Conservation (phyloP, 2,888 invertebrate species). For the Resseliella maxima region DNA sequence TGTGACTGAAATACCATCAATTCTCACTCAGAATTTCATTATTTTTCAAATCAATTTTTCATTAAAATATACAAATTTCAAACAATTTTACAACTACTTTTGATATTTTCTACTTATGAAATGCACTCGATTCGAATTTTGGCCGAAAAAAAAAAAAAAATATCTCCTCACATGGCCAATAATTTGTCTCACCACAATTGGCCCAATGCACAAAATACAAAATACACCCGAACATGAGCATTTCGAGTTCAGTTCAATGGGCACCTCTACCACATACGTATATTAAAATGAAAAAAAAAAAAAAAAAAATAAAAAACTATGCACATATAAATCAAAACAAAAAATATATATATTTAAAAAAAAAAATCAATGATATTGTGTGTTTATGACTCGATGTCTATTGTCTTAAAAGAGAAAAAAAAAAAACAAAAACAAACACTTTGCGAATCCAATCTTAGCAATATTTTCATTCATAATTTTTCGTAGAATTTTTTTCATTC, state of each 20-base stretch:
- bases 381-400: slow-evolving; percentile 38
- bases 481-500: slow-evolving; percentile 42
- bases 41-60: too few species aligned
- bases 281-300: neutral
- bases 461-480: slow-evolving; percentile 27
- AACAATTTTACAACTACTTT: too few species aligned
- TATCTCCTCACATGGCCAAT: neutral
- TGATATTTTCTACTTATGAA: too few species aligned
- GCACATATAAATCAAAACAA: slow-evolving; percentile 6
- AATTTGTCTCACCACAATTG: neutral
- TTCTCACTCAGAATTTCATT: too few species aligned
- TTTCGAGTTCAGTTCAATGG: too few species aligned
- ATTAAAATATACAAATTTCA: too few species aligned
- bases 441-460: neutral
- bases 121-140: slow-evolving; percentile 25
- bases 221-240: too few species aligned
- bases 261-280: neutral
- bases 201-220: too few species aligned
- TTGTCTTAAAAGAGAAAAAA: neutral
- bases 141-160: too few species aligned
- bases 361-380: slow-evolving; percentile 33
- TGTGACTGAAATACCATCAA: too few species aligned
- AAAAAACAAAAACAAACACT: neutral
- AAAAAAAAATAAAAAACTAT: neutral
- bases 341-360: neutral